Base-by-base conservation (phyloP, 2,113 vertebrate genomes). In the Struthio camelus region DNA sequence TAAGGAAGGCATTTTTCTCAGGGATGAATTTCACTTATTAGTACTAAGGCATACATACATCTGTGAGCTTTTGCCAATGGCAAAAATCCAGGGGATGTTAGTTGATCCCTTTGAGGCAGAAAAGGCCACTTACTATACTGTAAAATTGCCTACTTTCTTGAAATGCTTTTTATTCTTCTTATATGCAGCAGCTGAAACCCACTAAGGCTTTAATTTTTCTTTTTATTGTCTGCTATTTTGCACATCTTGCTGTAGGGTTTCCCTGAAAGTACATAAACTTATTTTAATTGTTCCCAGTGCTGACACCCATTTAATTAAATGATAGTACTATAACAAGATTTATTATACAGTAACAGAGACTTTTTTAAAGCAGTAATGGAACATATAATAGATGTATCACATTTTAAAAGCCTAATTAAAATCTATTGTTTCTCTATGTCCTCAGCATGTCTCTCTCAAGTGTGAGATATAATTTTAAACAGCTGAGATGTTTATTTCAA, bases 401-500 rank as follows among this genome's bases (percentile, higher is more conserved):
- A 90, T 80, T 91, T 89, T 94, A 94, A 95, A 96, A 94, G 91
- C 93, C 97, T 96, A 97, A 96, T 96, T 97, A 96, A 94, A 94
- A 89, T 91, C 75, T 84, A 90, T 94, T 97, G 95, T 97, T 95
- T 96, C 87, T 94, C 78, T 58, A 28, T 51, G 54, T 94, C 91
- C 81, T 92, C 97, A 77, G 80, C 80, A 90, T 62, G 89, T 92
- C 86, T 94, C 78, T 95, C 93, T 97, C 87, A 94, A 94, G 81
- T 80, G 85, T 54, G 83, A 91, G 86, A 93, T 92, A 91, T 17
- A 87, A 89, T 95, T 90, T 89, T 51, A 71, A 95, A 91, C 17
- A 36, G 34, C 71, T 56, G 79, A 64, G 75, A 73, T 91, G 84
- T 94, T 97, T 94, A 91, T 94, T 95, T 87, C 71, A 32, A 18